Evolutionary conservation across 1,140 invertebrate species (phyloP), one percentile per base, ranked within the genome.

Genomic region (Solenopsis fugax): DNA sequence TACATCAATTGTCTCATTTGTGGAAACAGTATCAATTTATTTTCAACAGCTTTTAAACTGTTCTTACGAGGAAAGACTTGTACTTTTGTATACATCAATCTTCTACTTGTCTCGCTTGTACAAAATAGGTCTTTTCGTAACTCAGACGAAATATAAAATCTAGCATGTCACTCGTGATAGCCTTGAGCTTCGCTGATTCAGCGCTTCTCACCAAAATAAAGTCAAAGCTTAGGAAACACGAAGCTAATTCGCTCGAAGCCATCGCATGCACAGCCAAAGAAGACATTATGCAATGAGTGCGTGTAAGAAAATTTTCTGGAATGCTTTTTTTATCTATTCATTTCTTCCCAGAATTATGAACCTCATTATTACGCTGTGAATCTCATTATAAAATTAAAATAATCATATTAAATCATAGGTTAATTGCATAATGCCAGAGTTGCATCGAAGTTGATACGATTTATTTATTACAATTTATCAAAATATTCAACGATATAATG

Each of bases 121-220:
- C 24, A 21, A 29, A 45, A 24, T 71, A 81, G 12, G 13, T 9
- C 13, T 82, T 50, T 37, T 72, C 18, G 24, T 21, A 13, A 50
- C 13, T 18, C 16, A 18, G 37, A 29, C 29, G 29, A 29, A 67
- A 54, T 62, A 56, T 45, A 48, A 56, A 48, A 54, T 60, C 13
- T 60, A 24, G 24, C n/a, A n/a, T 48, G 54, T 60, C 41, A 73
- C 24, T 60, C 52, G 16, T n/a, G 10, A 24, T 21, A 82, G 80
- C 80, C 67, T 73, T 73, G 54, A 50, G 80, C 29, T 60, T 75
- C n/a, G 80, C 34, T 84, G 69, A 73, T 84, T 73, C 80, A 75
- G 54, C 18, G 54, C 24, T 56, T 60, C 37, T 75, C 13, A 13
- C 48, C 5, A 69, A 73, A 84, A 75, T 75, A 84, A 82, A 52